Percentiles rank a stretch among this genome's conserved stretches.
These are phyloP conservation scores for Netelia melanura DNA, from an alignment of 2,888 invertebrate genomes.

Conservation along the genomic window DNA sequence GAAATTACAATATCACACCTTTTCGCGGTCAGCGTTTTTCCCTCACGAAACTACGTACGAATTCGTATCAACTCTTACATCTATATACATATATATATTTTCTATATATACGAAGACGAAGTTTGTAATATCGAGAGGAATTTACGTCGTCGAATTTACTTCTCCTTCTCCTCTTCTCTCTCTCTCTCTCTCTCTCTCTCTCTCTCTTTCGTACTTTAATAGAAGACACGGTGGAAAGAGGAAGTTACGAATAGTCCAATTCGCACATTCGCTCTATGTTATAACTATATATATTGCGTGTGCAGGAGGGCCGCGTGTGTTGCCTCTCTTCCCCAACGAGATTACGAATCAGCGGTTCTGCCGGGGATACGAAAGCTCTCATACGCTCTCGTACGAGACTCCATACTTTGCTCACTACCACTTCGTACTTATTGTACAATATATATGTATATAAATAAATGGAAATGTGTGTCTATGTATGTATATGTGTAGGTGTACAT, in stretches of 20 bases:
- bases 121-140: slow-evolving; percentile 58
- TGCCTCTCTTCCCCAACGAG: slow-evolving; percentile 47
- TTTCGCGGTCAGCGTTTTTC: slow-evolving; percentile 56
- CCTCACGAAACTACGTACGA: neutral
- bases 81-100: neutral
- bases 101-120: neutral
- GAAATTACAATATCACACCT: slow-evolving; percentile 62
- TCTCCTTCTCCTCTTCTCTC: neutral
- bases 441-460: no score
- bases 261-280: slow-evolving; percentile 44
- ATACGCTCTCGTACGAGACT: slow-evolving; percentile 13
- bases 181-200: neutral
- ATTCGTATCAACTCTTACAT: slow-evolving; percentile 1
- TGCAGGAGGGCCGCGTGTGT: slow-evolving; percentile 8
- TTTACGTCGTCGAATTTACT: slow-evolving; percentile 44
- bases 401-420: slow-evolving; percentile 1
- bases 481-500: neutral
- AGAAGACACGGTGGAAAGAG: slow-evolving; percentile 15
- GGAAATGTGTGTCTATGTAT: neutral
- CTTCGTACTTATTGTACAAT: neutral
- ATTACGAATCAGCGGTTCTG: slow-evolving; percentile 62
- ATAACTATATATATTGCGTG: slow-evolving; percentile 20
- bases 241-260: slow-evolving; percentile 56
- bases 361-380: slow-evolving; percentile 23
- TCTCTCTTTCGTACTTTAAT: neutral